Evolutionary conservation across 2,888 invertebrate genomes (phyloP).

Genomic region (Tachina lurida): DNA sequence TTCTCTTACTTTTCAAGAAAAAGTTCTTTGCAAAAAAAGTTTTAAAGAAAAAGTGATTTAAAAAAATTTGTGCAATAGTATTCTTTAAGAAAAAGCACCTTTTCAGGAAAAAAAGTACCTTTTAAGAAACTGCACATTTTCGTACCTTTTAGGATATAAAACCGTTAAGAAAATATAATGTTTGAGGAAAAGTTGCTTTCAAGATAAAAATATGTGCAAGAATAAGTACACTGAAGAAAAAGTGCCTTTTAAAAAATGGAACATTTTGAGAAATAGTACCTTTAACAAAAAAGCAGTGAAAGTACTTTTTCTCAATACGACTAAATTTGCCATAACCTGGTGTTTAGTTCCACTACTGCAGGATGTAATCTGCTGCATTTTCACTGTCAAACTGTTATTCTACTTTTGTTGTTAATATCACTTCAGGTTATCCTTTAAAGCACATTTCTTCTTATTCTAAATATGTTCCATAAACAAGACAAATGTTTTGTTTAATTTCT

Average conservation of each 20-base stretch:
- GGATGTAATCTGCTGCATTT: no score
- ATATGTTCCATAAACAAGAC: slow-evolving; percentile 53
- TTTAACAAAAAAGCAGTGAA: background rate
- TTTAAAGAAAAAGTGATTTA: background rate
- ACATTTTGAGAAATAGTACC: background rate
- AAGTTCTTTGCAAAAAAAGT: background rate
- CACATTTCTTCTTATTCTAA: slow-evolving; percentile 22
- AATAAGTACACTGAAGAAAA: background rate
- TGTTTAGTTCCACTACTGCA: no score
- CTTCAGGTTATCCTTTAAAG: no score
- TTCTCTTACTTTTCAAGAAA: background rate
- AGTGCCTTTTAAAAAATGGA: background rate
- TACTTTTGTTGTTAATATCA: no score
- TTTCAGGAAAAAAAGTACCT: background rate
- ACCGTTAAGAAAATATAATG: background rate
- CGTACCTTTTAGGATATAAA: background rate
- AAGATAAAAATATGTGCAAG: no score
- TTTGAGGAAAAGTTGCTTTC: no score
- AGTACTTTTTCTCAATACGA: background rate
- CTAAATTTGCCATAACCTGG: no score
- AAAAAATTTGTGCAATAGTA: background rate
- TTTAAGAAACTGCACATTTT: no score
- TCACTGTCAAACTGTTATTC: no score
- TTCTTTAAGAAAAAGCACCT: background rate
- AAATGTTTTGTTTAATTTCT: slow-evolving; percentile 54